phyloP scores from a whole-genome alignment of 2,888 invertebrate genomes.

The Dorcus parallelipipedus region DNA sequence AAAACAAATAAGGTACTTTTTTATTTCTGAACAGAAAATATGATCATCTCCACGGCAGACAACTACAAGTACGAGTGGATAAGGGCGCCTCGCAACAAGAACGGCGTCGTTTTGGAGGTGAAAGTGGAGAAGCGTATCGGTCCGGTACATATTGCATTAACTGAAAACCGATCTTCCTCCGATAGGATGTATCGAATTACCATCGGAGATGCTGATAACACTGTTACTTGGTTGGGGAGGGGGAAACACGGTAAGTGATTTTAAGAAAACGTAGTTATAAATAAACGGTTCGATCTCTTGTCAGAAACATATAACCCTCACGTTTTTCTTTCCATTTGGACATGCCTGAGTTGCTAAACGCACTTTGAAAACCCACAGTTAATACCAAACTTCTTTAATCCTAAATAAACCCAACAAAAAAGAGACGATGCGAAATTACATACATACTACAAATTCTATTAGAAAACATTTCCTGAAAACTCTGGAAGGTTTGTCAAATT shows the following conservation, averaged over 20 bases:
- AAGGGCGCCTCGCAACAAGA: conserved; percentile 60
- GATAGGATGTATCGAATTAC: conserved; percentile 63
- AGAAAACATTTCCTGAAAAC: too few species aligned
- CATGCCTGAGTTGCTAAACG: too few species aligned
- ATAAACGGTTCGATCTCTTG: not conserved
- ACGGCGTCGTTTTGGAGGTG: conserved; percentile 61
- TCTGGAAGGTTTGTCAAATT: too few species aligned
- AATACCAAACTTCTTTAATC: too few species aligned
- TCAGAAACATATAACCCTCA: not conserved
- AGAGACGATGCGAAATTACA: too few species aligned
- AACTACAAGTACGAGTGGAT: conserved; percentile 66
- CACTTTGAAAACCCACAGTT: too few species aligned
- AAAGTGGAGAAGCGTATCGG: conserved; percentile 48
- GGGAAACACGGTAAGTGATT: conserved; percentile 58
- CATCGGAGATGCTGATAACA: conserved; percentile 57
- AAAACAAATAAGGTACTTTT: not conserved
- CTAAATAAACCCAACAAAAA: too few species aligned
- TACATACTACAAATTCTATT: too few species aligned
- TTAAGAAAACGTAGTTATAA: not conserved
- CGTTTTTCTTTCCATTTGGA: not conserved
- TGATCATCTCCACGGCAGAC: conserved; percentile 60
- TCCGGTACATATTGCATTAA: conserved; percentile 58
- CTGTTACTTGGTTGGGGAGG: conserved; percentile 60
- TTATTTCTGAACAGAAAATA: conserved; percentile 54
- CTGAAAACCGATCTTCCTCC: conserved; percentile 31